Conservation (phyloP, 2,113 vertebrate species). For the Tachycineta bicolor region DNA sequence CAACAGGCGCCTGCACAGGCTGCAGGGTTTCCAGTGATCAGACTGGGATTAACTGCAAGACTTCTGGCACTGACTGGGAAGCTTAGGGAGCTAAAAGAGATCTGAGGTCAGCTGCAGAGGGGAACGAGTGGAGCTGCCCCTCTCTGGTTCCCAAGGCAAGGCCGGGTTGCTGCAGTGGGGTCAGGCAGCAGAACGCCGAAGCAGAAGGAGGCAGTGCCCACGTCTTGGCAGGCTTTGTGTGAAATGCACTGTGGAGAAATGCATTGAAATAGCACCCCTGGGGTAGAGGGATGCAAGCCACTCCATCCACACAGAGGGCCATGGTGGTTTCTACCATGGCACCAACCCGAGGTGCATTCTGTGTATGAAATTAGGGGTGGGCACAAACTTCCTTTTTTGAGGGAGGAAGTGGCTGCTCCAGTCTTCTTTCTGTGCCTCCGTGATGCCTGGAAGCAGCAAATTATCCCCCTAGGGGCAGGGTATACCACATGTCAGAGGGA, state of each 20-base stretch:
- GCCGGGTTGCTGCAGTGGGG: rapidly evolving
- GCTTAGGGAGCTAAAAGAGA: not conserved
- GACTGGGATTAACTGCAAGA: not conserved
- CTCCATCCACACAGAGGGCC: not conserved
- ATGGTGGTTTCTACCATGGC: not conserved
- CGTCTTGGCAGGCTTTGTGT: not conserved
- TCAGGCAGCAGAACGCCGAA: not conserved
- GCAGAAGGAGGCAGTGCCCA: not conserved
- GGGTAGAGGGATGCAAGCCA: not conserved
- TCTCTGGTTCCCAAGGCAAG: not conserved
- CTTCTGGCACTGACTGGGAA: not conserved
- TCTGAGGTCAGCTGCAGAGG: not conserved
- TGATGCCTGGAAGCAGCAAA: not conserved
- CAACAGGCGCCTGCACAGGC: not conserved
- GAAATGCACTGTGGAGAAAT: not conserved
- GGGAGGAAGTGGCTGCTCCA: not conserved
- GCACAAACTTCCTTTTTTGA: not conserved
- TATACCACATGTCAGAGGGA: rapidly evolving
- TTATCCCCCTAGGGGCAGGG: not conserved
- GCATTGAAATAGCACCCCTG: rapidly evolving
- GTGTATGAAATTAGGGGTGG: not conserved
- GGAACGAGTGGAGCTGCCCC: not conserved
- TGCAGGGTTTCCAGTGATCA: not conserved
- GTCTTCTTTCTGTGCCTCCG: not conserved
- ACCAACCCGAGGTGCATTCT: not conserved